These are phyloP conservation scores for Graptemys geographica DNA, from an alignment of 2,797 vertebrate species.

Conservation along the genomic window DNA sequence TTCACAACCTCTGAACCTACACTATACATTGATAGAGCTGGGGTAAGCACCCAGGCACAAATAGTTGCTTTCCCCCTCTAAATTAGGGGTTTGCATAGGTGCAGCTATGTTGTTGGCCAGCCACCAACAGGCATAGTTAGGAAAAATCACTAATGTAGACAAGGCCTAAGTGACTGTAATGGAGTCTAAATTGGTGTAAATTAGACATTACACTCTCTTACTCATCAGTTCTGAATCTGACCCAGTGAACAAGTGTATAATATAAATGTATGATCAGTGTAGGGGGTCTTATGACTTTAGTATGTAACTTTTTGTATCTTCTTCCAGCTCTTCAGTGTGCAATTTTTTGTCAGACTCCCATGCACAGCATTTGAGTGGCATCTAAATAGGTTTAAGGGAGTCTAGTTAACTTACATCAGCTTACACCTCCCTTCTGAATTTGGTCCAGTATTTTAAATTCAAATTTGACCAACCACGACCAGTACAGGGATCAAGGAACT, in stretches of 20 bases:
- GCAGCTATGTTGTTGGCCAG: neutral
- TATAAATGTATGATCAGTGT: neutral
- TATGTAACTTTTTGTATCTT: neutral
- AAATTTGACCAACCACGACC: no score
- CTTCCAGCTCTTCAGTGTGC: neutral
- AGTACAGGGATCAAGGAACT: no score
- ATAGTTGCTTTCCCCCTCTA: neutral
- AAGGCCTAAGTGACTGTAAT: neutral
- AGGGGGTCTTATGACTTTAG: neutral
- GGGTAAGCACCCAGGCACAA: no score
- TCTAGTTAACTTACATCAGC: neutral
- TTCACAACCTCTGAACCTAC: neutral
- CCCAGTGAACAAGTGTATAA: neutral
- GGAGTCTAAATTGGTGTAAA: neutral
- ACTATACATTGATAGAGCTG: neutral
- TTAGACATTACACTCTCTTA: neutral
- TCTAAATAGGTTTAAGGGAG: neutral
- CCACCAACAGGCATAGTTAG: neutral
- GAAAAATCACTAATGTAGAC: neutral
- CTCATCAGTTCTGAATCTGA: neutral
- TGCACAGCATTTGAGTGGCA: neutral
- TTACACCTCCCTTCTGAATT: no score
- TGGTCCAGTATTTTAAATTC: no score
- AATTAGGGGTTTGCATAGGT: neutral
- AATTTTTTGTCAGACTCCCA: neutral